Evolutionary conservation across 1,140 invertebrate genomes (phyloP).

Genomic region (Amyelois transitella): DNA sequence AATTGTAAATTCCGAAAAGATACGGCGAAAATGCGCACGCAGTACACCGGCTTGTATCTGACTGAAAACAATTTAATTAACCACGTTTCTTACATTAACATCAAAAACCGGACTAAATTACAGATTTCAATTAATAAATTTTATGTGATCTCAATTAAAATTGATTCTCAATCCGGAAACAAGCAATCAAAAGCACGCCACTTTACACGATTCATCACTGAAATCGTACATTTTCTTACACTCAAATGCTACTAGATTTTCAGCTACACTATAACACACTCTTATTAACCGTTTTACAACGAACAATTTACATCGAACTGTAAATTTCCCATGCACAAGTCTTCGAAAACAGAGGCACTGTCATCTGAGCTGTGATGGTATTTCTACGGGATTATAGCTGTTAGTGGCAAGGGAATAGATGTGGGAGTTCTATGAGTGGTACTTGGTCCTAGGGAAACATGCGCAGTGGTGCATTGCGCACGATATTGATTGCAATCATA

Average conservation of each 20-base stretch:
- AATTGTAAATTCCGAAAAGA: background rate
- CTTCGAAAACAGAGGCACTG: constrained; percentile 42
- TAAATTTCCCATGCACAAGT: constrained; percentile 35
- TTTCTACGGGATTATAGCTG: background rate
- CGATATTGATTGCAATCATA: constrained; percentile 68
- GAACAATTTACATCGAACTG: background rate
- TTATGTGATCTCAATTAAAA: background rate
- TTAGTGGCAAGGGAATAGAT: background rate
- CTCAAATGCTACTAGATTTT: background rate
- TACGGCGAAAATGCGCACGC: background rate
- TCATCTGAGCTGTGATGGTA: constrained; percentile 40
- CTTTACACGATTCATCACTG: background rate
- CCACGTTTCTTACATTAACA: background rate
- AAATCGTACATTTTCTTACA: background rate
- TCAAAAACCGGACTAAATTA: background rate
- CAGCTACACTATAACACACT: background rate
- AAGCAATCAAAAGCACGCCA: background rate
- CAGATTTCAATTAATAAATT: background rate
- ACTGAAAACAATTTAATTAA: too few relatives aligned
- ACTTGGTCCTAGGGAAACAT: constrained; percentile 42
- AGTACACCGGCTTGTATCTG: background rate
- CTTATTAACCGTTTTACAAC: background rate
- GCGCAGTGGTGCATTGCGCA: constrained; percentile 69
- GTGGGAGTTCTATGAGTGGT: background rate
- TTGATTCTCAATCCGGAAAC: background rate